Evolutionary conservation across 2,113 vertebrate species (phyloP).

Genomic region (Mobula birostris): DNA sequence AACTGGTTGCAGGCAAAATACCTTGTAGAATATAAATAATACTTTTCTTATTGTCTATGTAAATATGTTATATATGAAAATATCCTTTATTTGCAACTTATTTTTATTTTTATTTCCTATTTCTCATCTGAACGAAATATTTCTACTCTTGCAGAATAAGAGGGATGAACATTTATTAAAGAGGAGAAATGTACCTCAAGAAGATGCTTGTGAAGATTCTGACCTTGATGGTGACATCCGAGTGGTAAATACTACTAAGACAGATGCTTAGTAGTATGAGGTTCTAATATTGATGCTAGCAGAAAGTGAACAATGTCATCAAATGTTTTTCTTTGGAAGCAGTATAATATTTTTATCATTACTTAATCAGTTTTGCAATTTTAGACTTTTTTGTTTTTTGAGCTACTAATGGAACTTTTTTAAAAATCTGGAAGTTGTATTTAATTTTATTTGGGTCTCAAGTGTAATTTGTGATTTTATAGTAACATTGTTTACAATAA

Average conservation of each 20-base stretch:
- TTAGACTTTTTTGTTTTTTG: not conserved
- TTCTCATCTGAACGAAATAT: not conserved
- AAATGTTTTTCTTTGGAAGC: not conserved
- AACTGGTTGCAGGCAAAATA: not conserved
- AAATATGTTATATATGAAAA: too few species aligned
- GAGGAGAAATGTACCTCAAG: conserved; percentile 90
- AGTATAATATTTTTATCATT: not conserved
- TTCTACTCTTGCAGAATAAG: conserved; percentile 72
- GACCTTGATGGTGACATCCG: conserved; percentile 90
- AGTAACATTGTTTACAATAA: not conserved
- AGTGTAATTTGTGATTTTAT: not conserved
- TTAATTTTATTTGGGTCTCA: not conserved
- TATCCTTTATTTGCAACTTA: not conserved
- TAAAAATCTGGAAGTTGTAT: not conserved
- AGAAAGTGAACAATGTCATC: not conserved
- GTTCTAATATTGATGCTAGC: not conserved
- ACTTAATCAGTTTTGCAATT: not conserved
- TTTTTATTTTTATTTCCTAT: not conserved
- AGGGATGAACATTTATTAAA: conserved; percentile 96
- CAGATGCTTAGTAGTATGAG: not conserved
- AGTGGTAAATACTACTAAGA: conserved; percentile 69
- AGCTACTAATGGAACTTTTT: too few species aligned
- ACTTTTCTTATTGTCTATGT: not conserved
- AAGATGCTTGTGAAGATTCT: conserved; percentile 91
- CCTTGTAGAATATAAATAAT: not conserved